Evolutionary conservation across 2,888 invertebrate genomes (phyloP), one percentile per base, ranked within the genome.

Genomic region (Drosophila suboccidentalis): DNA sequence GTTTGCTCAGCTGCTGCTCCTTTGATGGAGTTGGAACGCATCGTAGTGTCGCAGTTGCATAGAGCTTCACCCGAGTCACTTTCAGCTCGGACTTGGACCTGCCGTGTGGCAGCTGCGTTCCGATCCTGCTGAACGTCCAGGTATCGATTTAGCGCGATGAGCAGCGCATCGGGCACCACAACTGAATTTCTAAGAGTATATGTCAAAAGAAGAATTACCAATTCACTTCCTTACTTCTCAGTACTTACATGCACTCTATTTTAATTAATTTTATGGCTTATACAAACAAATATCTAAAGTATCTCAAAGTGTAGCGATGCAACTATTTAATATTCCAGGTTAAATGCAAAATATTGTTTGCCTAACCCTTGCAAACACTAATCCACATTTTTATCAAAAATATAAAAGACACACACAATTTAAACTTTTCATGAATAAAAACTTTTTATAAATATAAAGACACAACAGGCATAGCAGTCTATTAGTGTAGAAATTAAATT

Each of bases 171-270:
- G 54, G 80, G 51, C 29, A 72, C 46, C 50, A 63, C 54, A 26
- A 53, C 22, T 26, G 71, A 53, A 39, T 67, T 65, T 47, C 82
- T 82, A 47, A 36, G 11, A 26, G 3, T 17, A 6, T 38, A 3
- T 6, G n/a, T 17, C 29, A 8, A 29, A n/a, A 15, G 3, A 34
- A 32, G 4, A 17, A 5, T 6, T 3, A 13, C 1, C 5, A 41
- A 10, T 10, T 4, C 5, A 43, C 3, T 50, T 9, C 11, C 3
- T n/a, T 13, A 13, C 4, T 9, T 19, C 1, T 1, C 19, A 38
- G 0, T 39, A 82, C 82, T 79, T 64, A 81, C 81, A 71, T 32
- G 39, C 53, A 55, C 58, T 67, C 43, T 46, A 44, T 43, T 63
- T 57, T 51, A 26, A 36, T 10, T 9, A 26, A 54, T 54, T 61